phyloP scores from a whole-genome alignment of 2,113 vertebrate genomes.

The Muscicapa adusta region DNA sequence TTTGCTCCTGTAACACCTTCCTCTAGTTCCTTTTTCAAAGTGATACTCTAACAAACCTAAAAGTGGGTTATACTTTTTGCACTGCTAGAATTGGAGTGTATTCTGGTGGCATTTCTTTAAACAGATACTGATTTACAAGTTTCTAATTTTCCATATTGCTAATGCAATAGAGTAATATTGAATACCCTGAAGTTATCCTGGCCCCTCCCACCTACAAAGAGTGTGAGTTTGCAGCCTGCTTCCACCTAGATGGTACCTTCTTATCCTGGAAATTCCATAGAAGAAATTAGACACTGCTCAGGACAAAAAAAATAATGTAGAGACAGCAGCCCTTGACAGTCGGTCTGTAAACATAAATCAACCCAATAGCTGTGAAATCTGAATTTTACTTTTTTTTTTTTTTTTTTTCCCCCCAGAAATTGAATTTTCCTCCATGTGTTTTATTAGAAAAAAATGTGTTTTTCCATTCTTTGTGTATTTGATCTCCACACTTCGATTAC shows the following conservation, averaged over 20 bases:
- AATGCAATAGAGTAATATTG: not conserved
- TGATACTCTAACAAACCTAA: not conserved
- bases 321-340: not conserved
- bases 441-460: not conserved
- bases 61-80: not conserved
- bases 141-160: not conserved
- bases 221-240: not conserved
- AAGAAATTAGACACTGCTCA: not conserved
- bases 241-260: not conserved
- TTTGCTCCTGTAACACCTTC: not conserved
- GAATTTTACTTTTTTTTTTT: not conserved
- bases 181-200: not conserved
- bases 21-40: not conserved
- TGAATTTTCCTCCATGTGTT: not conserved
- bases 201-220: accelerated
- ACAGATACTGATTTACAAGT: not conserved
- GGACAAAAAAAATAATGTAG: not conserved
- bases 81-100: not conserved
- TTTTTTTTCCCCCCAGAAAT: not conserved
- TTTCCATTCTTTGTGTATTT: not conserved
- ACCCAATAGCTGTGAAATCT: not conserved
- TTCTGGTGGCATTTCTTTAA: not conserved
- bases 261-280: not conserved
- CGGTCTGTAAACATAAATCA: not conserved
- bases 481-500: not conserved